phyloP scores from a whole-genome alignment of 2,888 invertebrate genomes.

The Melanchra persicariae region DNA sequence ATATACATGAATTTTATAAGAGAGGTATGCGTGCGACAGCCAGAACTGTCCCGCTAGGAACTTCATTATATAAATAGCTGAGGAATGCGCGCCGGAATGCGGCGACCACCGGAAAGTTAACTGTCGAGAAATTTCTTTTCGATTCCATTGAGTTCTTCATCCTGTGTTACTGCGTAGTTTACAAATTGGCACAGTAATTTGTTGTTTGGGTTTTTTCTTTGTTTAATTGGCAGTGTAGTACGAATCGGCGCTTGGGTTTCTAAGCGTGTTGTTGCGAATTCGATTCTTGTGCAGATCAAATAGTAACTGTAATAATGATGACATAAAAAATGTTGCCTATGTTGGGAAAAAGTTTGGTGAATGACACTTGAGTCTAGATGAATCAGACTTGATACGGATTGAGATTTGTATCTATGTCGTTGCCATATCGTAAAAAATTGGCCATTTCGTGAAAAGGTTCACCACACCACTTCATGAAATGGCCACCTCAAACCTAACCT shows the following conservation, averaged over 20 bases:
- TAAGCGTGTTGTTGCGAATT: not conserved
- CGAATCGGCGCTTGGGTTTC: no score
- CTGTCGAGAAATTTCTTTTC: conserved; percentile 60
- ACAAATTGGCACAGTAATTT: conserved; percentile 2
- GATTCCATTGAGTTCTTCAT: conserved; percentile 27
- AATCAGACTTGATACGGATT: no score
- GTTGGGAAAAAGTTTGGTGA: not conserved
- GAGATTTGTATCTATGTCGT: no score
- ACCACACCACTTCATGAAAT: no score
- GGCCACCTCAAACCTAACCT: no score
- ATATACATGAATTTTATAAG: conserved; percentile 47
- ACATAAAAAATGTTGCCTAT: not conserved
- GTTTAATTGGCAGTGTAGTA: not conserved
- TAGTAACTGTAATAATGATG: not conserved
- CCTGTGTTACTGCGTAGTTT: conserved; percentile 23
- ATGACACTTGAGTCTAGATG: not conserved
- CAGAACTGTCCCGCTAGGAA: conserved; percentile 69
- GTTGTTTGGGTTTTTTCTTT: not conserved
- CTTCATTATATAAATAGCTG: conserved; percentile 75
- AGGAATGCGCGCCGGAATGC: conserved; percentile 72
- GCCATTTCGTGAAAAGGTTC: no score
- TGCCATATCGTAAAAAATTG: no score
- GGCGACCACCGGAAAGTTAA: conserved; percentile 61
- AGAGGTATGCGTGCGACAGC: conserved; percentile 70
- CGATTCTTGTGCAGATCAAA: not conserved